These are phyloP conservation scores for Allolobophora icterica DNA, from an alignment of 2,888 invertebrate species.

Conservation along the genomic window DNA sequence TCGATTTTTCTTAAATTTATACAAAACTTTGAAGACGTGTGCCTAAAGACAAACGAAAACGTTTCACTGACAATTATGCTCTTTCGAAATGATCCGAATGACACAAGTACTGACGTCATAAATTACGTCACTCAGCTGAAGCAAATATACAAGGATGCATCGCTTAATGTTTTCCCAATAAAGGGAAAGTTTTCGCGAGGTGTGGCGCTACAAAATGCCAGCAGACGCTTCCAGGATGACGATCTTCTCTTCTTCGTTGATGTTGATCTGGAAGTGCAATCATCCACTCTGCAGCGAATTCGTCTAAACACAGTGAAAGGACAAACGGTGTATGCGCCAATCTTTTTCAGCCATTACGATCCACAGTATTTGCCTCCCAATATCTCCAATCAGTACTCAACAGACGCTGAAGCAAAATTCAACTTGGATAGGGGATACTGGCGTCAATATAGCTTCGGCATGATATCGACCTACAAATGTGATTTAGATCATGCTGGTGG, in stretches of 20 bases:
- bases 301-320: slow-evolving; percentile 65
- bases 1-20: slow-evolving; percentile 84
- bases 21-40: slow-evolving; percentile 80
- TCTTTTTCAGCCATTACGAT: slow-evolving; percentile 94
- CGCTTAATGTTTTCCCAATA: slow-evolving; percentile 55
- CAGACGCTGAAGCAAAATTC: background rate
- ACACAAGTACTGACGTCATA: slow-evolving; percentile 40
- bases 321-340: slow-evolving; percentile 83
- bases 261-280: slow-evolving; percentile 89
- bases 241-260: slow-evolving; percentile 89
- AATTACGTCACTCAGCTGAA: slow-evolving; percentile 53
- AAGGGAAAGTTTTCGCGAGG: slow-evolving; percentile 60
- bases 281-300: slow-evolving; percentile 76
- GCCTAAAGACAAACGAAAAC: slow-evolving; percentile 73
- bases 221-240: slow-evolving; percentile 67
- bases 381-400: background rate
- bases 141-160: slow-evolving; percentile 53
- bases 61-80: slow-evolving; percentile 77
- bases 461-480: slow-evolving; percentile 85
- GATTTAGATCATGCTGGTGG: slow-evolving; percentile 85
- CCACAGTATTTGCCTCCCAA: slow-evolving; percentile 65
- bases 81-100: slow-evolving; percentile 69
- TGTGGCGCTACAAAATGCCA: slow-evolving; percentile 59
- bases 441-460: slow-evolving; percentile 94
- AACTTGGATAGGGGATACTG: slow-evolving; percentile 77